phyloP scores from a whole-genome alignment of 2,888 invertebrate species.

The Metallyticus violacea region DNA sequence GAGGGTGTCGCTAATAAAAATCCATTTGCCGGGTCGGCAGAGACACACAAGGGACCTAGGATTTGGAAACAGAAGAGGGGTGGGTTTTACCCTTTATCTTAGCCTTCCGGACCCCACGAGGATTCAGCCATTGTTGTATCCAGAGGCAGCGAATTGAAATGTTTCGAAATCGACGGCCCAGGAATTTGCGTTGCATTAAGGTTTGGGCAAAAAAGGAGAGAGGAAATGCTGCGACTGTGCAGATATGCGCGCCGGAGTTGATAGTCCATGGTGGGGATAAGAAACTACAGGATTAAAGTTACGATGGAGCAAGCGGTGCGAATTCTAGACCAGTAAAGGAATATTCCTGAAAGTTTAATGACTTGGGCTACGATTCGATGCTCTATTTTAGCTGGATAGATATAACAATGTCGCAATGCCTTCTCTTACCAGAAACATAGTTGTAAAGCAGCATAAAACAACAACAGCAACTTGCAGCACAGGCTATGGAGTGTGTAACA shows the following conservation, averaged over 20 bases:
- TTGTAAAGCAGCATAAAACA: no score
- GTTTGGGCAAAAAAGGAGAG: not conserved
- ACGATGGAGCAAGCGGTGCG: not conserved
- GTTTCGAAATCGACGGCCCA: not conserved
- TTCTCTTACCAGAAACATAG: no score
- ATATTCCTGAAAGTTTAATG: no score
- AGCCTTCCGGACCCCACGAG: not conserved
- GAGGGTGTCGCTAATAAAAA: conserved; percentile 3
- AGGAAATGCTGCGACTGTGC: not conserved
- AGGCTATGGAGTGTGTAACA: no score
- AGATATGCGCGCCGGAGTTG: no score
- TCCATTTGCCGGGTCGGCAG: conserved; percentile 5
- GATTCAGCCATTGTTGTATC: not conserved
- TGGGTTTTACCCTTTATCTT: not conserved
- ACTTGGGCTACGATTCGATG: no score
- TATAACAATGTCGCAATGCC: no score
- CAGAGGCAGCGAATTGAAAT: not conserved
- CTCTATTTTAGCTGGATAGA: no score
- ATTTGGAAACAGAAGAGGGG: conserved; percentile 1
- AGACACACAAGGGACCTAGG: not conserved
- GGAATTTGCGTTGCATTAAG: conserved; percentile 1
- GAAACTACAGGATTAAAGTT: not conserved
- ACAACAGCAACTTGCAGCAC: no score
- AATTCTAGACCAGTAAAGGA: not conserved
- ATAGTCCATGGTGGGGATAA: no score